Evolutionary conservation across 35 echinoderm and acorn worm species (phyloP).

Genomic region (Strongylocentrotus purpuratus): DNA sequence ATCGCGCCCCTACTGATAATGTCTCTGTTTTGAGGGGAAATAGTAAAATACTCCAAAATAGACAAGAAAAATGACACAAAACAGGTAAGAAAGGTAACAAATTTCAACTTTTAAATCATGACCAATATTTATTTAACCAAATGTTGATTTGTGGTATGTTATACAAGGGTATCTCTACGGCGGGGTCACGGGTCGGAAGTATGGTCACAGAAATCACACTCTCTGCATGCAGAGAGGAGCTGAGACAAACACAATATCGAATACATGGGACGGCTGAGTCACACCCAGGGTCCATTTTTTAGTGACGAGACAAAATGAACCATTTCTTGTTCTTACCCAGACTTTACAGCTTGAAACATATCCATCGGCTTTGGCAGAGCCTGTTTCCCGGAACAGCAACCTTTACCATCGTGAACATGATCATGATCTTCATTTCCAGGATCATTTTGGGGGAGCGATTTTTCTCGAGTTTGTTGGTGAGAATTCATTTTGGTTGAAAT

Average conservation of each 20-base stretch:
- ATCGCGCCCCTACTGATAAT: too few relatives aligned
- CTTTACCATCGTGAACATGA: not conserved
- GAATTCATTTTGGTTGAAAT: not conserved
- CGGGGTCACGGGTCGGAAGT: too few relatives aligned
- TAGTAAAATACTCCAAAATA: too few relatives aligned
- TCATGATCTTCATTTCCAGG: conserved; percentile 17
- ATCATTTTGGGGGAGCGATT: not conserved
- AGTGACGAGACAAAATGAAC: not conserved
- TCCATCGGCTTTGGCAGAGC: conserved; percentile 41
- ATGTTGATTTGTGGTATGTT: too few relatives aligned
- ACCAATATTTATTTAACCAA: too few relatives aligned
- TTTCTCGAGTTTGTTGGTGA: not conserved
- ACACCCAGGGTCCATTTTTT: conserved; percentile 22
- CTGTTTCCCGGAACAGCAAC: not conserved
- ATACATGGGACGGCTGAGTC: not conserved
- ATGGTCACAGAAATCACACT: too few relatives aligned
- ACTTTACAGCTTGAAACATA: conserved; percentile 64
- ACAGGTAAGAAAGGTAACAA: too few relatives aligned
- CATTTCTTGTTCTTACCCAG: conserved; percentile 47
- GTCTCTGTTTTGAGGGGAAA: too few relatives aligned
- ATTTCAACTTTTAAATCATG: too few relatives aligned
- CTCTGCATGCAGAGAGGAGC: too few relatives aligned
- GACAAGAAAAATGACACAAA: too few relatives aligned
- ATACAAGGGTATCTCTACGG: too few relatives aligned
- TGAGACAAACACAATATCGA: not conserved